These are phyloP conservation scores for Uloborus diversus DNA, from an alignment of 1,140 invertebrate species.

Conservation along the genomic window DNA sequence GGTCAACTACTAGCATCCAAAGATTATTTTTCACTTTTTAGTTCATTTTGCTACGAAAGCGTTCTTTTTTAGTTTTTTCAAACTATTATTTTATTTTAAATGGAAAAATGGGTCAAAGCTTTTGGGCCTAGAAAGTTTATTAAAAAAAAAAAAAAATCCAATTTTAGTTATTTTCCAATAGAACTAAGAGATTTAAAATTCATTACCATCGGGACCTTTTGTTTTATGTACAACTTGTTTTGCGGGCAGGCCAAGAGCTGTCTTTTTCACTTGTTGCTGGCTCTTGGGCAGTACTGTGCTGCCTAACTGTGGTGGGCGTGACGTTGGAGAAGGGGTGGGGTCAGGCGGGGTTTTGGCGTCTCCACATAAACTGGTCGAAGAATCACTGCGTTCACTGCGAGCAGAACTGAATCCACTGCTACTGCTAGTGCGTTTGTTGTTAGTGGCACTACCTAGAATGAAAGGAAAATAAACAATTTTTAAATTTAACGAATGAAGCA, in stretches of 20 bases:
- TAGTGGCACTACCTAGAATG: background rate
- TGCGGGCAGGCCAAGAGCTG: background rate
- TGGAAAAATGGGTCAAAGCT: no score
- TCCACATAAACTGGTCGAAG: slow-evolving; percentile 68
- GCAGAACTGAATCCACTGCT: slow-evolving; percentile 90
- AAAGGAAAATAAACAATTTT: background rate
- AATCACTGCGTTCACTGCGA: slow-evolving; percentile 83
- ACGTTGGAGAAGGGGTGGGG: slow-evolving; percentile 16
- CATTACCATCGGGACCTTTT: slow-evolving; percentile 3
- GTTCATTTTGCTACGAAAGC: no score
- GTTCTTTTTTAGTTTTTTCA: no score
- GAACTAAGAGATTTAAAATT: no score
- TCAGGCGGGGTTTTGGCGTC: slow-evolving; percentile 63
- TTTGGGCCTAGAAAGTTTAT: no score
- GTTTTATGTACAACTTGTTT: slow-evolving; percentile 2
- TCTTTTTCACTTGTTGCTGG: slow-evolving; percentile 10
- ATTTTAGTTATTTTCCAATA: no score
- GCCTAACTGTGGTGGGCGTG: slow-evolving; percentile 19
- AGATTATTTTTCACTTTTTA: no score
- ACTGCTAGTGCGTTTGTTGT: slow-evolving; percentile 81
- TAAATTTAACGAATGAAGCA: background rate
- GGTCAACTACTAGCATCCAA: no score
- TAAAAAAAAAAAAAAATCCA: no score
- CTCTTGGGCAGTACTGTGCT: slow-evolving; percentile 27
- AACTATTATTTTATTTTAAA: no score